Evolutionary conservation across 2,797 vertebrate genomes (phyloP).

Genomic region (Cyprinodon diabolis): DNA sequence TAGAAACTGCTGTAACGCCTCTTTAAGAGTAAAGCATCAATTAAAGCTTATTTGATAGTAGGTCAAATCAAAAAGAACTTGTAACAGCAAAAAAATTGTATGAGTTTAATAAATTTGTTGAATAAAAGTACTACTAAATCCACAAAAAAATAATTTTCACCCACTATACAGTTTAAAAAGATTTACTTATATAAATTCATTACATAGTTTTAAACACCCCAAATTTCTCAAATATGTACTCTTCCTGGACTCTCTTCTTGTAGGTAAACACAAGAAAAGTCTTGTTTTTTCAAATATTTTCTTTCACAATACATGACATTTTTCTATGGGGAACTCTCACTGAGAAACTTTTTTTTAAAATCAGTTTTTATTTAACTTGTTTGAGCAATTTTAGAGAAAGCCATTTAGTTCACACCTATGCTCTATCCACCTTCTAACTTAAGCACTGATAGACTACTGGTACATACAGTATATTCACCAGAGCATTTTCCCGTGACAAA

Average conservation of each 20-base stretch:
- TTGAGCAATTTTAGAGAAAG: not conserved
- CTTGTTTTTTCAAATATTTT: not conserved
- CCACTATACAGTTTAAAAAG: not conserved
- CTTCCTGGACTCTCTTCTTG: too few species aligned
- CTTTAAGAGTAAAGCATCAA: slow-evolving; percentile 24
- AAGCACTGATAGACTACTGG: not conserved
- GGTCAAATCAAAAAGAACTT: slow-evolving; percentile 8
- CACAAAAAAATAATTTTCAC: not conserved
- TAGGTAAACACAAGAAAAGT: too few species aligned
- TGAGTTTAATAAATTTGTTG: slow-evolving; percentile 9
- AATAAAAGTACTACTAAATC: not conserved
- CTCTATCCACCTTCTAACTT: not conserved
- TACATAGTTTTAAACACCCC: not conserved
- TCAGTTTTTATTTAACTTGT: not conserved
- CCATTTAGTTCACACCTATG: not conserved
- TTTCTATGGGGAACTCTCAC: not conserved
- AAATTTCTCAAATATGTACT: not conserved
- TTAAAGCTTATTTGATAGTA: slow-evolving; percentile 60
- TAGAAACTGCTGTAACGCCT: too few species aligned
- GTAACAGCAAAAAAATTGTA: slow-evolving; percentile 8
- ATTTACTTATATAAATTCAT: not conserved
- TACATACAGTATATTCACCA: not conserved
- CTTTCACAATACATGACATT: not conserved
- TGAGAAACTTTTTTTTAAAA: not conserved
- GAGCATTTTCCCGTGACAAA: not conserved